Base-by-base conservation (phyloP, 2,797 vertebrate genomes). In the Typhlichthys eigenmanni region DNA sequence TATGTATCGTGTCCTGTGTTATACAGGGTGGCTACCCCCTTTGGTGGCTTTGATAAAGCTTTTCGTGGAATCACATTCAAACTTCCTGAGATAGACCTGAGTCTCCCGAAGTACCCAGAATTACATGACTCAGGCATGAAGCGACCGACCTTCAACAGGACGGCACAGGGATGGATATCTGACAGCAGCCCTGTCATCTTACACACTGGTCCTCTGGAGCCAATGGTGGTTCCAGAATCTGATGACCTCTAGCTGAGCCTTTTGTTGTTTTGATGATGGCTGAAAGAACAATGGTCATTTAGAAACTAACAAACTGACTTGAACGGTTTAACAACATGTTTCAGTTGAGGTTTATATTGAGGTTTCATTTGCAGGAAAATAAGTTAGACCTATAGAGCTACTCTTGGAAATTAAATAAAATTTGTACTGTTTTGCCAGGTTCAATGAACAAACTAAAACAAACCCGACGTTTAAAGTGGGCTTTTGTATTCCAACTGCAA, bases 121-220 rank as follows among this genome's bases (percentile, higher is more conserved):
- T 93, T 96, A 63, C 92, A 92, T 81, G 95, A 96, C 4, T 90
- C 91, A 1, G 85, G 94, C 16, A 78, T 87, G 24, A 93, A 94
- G 76, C 88, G 97, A 67, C 94, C 95, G 77, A 96, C 92, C 85
- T 99, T 99, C 91, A 99, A 99, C 80, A 94, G 97, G 88, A 95
- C 93, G 54, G 96, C 97, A 43, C 95, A 95, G 83, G 97, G 97
- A 11, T 99, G 97, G 97, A 90, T 94, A 2, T 93, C 95, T 0
- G 96, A 98, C 58, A 93, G 96, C 64, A 86, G 90, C 68, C 92
- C 96, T 7, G 83, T 96, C 9, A 92, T 95, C 76, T 72, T 97
- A 29, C 93, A 93, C 49, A 91, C 91, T 0, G 85, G 95, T 17
- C 87, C 89, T 46, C 14, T 94, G 0, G 93, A 95, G 67, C 79